These are phyloP conservation scores for Gallinago stenura DNA, from an alignment of 2,797 vertebrate species.

Conservation along the genomic window DNA sequence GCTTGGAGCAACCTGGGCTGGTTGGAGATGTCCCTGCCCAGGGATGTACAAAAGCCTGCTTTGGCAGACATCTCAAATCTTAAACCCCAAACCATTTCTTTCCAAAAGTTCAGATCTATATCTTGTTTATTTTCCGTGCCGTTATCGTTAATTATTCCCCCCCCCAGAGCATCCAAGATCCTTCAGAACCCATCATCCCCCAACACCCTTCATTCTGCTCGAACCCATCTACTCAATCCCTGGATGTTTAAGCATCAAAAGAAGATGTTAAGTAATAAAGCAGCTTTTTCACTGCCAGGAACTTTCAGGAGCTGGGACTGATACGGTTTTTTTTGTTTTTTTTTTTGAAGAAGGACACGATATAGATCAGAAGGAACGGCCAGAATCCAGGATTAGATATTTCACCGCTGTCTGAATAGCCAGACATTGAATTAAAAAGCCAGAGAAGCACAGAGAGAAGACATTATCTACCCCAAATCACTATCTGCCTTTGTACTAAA, in stretches of 20 bases:
- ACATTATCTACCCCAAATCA: neutral
- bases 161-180: neutral
- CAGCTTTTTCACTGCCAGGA: neutral
- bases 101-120: neutral
- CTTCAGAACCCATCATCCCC: accelerated
- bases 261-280: neutral
- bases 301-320: neutral
- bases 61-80: neutral
- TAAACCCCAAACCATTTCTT: neutral
- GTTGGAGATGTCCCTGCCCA: neutral
- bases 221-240: neutral
- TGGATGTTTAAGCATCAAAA: neutral
- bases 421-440: neutral
- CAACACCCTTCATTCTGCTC: neutral
- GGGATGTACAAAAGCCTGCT: neutral
- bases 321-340: neutral
- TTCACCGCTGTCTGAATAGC: neutral
- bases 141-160: accelerated
- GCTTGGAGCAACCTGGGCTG: neutral
- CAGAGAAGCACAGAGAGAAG: accelerated
- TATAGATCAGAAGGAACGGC: neutral
- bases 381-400: neutral
- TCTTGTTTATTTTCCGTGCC: neutral
- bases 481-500: neutral
- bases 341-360: too few relatives aligned